Evolutionary conservation across 2,888 invertebrate genomes (phyloP).

Genomic region (Oscheius sp.): DNA sequence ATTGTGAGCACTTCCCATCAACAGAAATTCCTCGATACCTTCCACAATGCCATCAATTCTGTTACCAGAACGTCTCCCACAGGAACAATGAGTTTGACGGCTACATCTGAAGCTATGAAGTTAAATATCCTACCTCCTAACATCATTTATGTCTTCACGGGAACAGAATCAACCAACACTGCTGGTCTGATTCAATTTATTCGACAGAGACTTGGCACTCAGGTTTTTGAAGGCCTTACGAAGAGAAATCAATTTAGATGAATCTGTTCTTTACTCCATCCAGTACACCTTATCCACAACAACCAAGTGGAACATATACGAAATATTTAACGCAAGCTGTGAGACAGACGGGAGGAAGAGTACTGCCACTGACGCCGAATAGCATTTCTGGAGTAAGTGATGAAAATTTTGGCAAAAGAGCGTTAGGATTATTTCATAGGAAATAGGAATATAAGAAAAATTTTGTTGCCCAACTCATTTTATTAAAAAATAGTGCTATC

Average conservation of each 20-base stretch:
- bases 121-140: constrained; percentile 19
- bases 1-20: constrained; percentile 37
- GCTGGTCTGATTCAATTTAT: neutral
- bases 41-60: constrained; percentile 33
- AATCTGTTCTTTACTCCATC: constrained; percentile 28
- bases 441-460: too few species aligned
- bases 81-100: neutral
- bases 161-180: neutral
- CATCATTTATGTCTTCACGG: constrained; percentile 24
- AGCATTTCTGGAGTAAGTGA: constrained; percentile 9
- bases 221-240: neutral
- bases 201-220: constrained; percentile 11
- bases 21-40: constrained; percentile 32
- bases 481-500: too few species aligned
- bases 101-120: constrained; percentile 13
- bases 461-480: too few species aligned
- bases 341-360: constrained; percentile 47
- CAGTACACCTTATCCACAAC: neutral
- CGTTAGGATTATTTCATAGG: too few species aligned
- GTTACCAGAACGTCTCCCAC: constrained; percentile 34
- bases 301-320: neutral
- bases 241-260: neutral
- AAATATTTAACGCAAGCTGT: constrained; percentile 12
- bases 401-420: too few species aligned
- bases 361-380: constrained; percentile 33